Percentiles rank a stretch among this genome's conserved stretches.
Conservation (phyloP, 1,140 invertebrate species). For the Drosophila baimaii region DNA sequence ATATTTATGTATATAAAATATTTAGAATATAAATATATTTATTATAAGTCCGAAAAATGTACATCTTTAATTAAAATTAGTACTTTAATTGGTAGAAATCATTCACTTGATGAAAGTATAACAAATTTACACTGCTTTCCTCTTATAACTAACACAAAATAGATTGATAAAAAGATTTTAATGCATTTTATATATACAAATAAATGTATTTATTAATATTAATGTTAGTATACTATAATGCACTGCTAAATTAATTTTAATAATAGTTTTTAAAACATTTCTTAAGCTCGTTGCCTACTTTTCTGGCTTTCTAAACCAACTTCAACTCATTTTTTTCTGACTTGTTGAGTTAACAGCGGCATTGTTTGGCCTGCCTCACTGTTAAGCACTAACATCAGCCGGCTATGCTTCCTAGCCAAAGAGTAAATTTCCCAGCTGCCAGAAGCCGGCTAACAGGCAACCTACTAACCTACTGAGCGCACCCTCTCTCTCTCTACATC, state of each 20-base stretch:
- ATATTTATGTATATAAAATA: background rate
- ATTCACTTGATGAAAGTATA: too few relatives aligned
- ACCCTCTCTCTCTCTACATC: background rate
- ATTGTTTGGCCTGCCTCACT: background rate
- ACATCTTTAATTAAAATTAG: too few relatives aligned
- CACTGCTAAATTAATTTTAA: too few relatives aligned
- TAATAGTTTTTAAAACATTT: background rate
- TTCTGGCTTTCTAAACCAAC: background rate
- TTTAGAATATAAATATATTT: too few relatives aligned
- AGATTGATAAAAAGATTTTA: too few relatives aligned
- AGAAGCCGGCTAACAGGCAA: constrained; percentile 53
- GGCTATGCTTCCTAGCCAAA: background rate
- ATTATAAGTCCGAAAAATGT: too few relatives aligned
- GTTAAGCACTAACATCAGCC: constrained; percentile 10
- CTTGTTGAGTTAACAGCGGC: constrained; percentile 52
- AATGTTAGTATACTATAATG: too few relatives aligned
- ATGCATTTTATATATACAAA: background rate
- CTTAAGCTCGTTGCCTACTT: background rate
- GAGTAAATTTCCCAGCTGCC: constrained; percentile 64
- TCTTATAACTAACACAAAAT: too few relatives aligned
- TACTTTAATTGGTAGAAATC: too few relatives aligned
- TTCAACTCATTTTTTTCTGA: background rate
- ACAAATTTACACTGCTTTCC: too few relatives aligned
- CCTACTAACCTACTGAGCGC: constrained; percentile 76
- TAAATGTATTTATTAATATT: too few relatives aligned